Evolutionary conservation across 2,888 invertebrate species (phyloP).

Genomic region (Drosophila glabriapex): DNA sequence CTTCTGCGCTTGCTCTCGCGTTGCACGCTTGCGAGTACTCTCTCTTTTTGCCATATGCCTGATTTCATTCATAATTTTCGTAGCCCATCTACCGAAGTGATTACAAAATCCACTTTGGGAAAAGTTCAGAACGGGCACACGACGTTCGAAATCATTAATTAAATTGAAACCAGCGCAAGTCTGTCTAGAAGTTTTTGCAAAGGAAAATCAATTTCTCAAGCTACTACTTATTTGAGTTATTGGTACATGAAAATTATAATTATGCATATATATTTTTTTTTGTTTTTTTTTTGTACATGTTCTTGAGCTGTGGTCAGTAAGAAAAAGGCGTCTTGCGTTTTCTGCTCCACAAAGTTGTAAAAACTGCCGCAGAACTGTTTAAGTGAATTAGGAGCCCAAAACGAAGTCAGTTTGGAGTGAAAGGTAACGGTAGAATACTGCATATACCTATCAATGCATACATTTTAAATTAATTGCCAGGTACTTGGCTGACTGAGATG

Average conservation of each 20-base stretch:
- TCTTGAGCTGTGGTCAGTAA: constrained; percentile 57
- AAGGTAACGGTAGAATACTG: constrained; percentile 33
- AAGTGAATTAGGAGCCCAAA: constrained; percentile 75
- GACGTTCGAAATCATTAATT: constrained; percentile 74
- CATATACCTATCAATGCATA: constrained; percentile 12
- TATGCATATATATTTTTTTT: constrained; percentile 56
- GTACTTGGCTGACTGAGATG: constrained; percentile 20
- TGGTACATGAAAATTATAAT: constrained; percentile 77
- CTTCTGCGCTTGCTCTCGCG: constrained; percentile 20
- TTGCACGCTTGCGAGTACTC: constrained; percentile 18
- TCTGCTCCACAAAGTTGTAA: constrained; percentile 73
- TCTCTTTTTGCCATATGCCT: constrained; percentile 47
- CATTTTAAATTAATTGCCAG: constrained; percentile 25
- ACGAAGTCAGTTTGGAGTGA: constrained; percentile 63
- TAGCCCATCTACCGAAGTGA: constrained; percentile 39
- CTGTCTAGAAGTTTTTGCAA: constrained; percentile 33
- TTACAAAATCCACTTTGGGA: constrained; percentile 71
- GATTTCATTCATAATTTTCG: constrained; percentile 72
- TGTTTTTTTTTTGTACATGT: constrained; percentile 38
- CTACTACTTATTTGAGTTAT: constrained; percentile 71
- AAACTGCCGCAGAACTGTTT: constrained; percentile 63
- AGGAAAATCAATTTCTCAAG: constrained; percentile 78
- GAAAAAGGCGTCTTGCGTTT: constrained; percentile 66
- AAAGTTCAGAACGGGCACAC: constrained; percentile 69
- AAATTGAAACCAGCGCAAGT: constrained; percentile 73